phyloP scores from a whole-genome alignment of 1,140 invertebrate species.

The Goniozus legneri region DNA sequence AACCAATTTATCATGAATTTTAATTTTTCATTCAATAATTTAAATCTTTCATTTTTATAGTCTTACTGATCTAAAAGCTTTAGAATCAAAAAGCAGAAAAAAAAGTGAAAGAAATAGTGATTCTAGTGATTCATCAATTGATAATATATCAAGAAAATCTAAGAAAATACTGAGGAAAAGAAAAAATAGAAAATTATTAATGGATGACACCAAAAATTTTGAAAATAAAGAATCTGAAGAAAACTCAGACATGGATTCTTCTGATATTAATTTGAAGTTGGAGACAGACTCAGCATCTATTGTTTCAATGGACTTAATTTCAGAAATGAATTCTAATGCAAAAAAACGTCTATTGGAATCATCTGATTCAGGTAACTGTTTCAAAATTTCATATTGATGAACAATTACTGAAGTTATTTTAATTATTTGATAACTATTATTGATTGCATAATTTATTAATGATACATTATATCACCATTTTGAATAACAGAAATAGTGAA shows the following conservation, averaged over 20 bases:
- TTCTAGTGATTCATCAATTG: slow-evolving; percentile 16
- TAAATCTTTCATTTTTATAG: slow-evolving; percentile 22
- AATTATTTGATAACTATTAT: neutral
- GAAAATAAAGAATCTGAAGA: slow-evolving; percentile 13
- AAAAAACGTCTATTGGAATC: slow-evolving; percentile 33
- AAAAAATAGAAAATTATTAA: slow-evolving; percentile 11
- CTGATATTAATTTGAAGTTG: slow-evolving; percentile 13
- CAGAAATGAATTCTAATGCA: slow-evolving; percentile 28
- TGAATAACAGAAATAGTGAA: neutral
- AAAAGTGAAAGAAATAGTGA: slow-evolving; percentile 8
- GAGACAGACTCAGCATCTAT: neutral
- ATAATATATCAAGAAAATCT: slow-evolving; percentile 13
- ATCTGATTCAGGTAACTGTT: slow-evolving; percentile 35
- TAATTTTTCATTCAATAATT: slow-evolving; percentile 6
- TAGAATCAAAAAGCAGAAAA: slow-evolving; percentile 20
- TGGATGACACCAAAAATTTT: slow-evolving; percentile 20
- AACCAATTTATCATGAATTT: slow-evolving; percentile 1
- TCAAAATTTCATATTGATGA: slow-evolving; percentile 9
- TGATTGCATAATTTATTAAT: slow-evolving; percentile 1
- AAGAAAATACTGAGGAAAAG: slow-evolving; percentile 17
- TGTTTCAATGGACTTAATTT: slow-evolving; percentile 19
- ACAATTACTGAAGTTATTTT: neutral
- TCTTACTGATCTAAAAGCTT: slow-evolving; percentile 22
- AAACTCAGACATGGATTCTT: slow-evolving; percentile 13
- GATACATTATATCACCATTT: too few relatives aligned